Percentiles rank a stretch among this genome's conserved stretches.
phyloP scores from a whole-genome alignment of 2,888 invertebrate species.

The Cosmorhoe ocellata region DNA sequence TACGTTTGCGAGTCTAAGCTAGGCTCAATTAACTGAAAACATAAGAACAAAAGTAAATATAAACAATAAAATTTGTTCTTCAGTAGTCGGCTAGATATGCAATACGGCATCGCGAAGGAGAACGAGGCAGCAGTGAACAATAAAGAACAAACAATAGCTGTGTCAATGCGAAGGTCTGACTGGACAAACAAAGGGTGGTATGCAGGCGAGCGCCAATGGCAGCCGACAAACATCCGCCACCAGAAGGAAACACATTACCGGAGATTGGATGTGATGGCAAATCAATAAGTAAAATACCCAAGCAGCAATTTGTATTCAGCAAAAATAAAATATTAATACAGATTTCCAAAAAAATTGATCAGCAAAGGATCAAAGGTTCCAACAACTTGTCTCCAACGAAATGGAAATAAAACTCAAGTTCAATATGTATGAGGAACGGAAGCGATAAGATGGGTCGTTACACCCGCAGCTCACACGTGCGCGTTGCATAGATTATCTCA shows the following conservation, averaged over 20 bases:
- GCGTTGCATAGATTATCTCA: constrained; percentile 2
- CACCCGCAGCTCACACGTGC: constrained; percentile 13
- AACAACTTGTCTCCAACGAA: too few relatives aligned
- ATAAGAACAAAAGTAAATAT: not conserved
- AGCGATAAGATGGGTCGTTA: constrained; percentile 18
- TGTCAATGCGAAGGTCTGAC: constrained; percentile 25
- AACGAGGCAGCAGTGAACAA: constrained; percentile 17
- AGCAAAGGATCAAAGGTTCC: too few relatives aligned
- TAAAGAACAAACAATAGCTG: constrained; percentile 25
- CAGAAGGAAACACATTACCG: constrained; percentile 20
- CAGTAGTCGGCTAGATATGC: not conserved
- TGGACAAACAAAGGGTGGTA: constrained; percentile 24
- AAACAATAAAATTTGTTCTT: not conserved
- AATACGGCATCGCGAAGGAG: constrained; percentile 5
- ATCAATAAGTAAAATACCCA: too few relatives aligned
- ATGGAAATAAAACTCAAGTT: not conserved
- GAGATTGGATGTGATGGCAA: constrained; percentile 12
- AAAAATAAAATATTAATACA: too few relatives aligned
- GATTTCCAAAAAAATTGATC: not conserved
- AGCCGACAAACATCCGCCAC: constrained; percentile 31
- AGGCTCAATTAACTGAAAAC: not conserved
- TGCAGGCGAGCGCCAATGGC: constrained; percentile 10
- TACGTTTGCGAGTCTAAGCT: not conserved
- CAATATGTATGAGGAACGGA: constrained; percentile 10
- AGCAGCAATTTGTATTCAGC: too few relatives aligned